A percentile compares a stretch with the other conserved stretches of the same genome.
phyloP scores from a whole-genome alignment of 2,888 invertebrate genomes.

The Thereva nobilitata region DNA sequence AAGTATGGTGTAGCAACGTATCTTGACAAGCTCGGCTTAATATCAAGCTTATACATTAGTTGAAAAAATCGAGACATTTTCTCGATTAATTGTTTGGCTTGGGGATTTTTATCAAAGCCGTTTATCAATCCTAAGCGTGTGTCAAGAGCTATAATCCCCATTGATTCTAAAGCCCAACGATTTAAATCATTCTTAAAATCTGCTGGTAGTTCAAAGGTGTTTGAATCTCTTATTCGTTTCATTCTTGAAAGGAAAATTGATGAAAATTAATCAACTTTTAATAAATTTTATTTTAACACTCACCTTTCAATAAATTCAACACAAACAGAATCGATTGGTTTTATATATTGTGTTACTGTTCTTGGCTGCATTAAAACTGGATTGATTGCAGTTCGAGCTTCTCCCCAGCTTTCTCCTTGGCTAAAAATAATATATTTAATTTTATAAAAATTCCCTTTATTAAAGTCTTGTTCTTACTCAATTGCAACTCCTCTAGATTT shows the following conservation, averaged over 20 bases:
- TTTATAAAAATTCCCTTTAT: not conserved
- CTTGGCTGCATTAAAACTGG: constrained; percentile 67
- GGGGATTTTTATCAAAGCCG: constrained; percentile 39
- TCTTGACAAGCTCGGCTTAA: constrained; percentile 53
- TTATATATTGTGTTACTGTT: constrained; percentile 60
- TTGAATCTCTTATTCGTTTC: constrained; percentile 49
- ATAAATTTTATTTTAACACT: not conserved
- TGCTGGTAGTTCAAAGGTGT: constrained; percentile 37
- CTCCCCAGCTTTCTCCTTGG: constrained; percentile 64
- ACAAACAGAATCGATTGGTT: constrained; percentile 60
- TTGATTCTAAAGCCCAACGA: constrained; percentile 65
- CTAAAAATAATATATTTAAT: constrained; percentile 28
- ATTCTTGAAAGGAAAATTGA: constrained; percentile 48
- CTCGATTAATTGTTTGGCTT: constrained; percentile 36
- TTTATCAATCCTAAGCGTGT: constrained; percentile 51
- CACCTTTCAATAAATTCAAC: constrained; percentile 48
- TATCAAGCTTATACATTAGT: constrained; percentile 46
- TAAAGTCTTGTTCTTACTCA: not conserved
- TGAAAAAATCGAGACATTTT: constrained; percentile 40
- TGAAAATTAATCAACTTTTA: not conserved
- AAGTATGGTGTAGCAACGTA: constrained; percentile 50
- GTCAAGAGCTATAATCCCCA: constrained; percentile 57
- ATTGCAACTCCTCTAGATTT: not conserved
- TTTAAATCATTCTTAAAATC: constrained; percentile 60
- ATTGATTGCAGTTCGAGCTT: constrained; percentile 68